Evolutionary conservation across 1,140 invertebrate species (phyloP).

Genomic region (Drosophila chauvacae): DNA sequence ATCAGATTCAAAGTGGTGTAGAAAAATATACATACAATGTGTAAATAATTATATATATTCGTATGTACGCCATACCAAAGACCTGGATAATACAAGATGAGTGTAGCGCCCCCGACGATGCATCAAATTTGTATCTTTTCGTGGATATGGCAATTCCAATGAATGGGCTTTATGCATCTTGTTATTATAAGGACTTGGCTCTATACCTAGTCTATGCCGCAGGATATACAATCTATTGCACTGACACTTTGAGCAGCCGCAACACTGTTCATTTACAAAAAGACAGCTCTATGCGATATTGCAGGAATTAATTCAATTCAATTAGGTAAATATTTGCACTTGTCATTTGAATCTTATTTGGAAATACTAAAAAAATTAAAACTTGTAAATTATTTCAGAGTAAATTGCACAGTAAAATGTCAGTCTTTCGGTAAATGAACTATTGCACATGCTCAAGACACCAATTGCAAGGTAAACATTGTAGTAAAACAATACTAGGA

Average conservation of each 20-base stretch:
- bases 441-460: slow-evolving; percentile 37
- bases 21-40: slow-evolving; percentile 71
- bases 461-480: slow-evolving; percentile 58
- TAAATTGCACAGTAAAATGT: not conserved
- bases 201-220: slow-evolving; percentile 35
- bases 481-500: slow-evolving; percentile 77
- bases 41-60: slow-evolving; percentile 52
- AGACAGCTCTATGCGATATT: slow-evolving; percentile 4
- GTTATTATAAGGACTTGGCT: not conserved
- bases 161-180: not conserved
- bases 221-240: slow-evolving; percentile 49
- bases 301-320: not conserved
- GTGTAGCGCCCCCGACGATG: not conserved
- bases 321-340: not conserved
- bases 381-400: not conserved
- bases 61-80: slow-evolving; percentile 35
- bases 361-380: slow-evolving; percentile 1
- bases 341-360: not conserved
- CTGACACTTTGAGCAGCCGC: slow-evolving; percentile 18
- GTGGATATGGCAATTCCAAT: not conserved
- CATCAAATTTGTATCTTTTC: not conserved
- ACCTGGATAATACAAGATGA: not conserved
- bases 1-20: slow-evolving; percentile 74
- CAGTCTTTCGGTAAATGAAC: slow-evolving; percentile 17
- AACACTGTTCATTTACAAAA: slow-evolving; percentile 24